These are phyloP conservation scores for Neomonachus schauinslandi DNA, from an alignment of 2,113 vertebrate species.

Conservation along the genomic window DNA sequence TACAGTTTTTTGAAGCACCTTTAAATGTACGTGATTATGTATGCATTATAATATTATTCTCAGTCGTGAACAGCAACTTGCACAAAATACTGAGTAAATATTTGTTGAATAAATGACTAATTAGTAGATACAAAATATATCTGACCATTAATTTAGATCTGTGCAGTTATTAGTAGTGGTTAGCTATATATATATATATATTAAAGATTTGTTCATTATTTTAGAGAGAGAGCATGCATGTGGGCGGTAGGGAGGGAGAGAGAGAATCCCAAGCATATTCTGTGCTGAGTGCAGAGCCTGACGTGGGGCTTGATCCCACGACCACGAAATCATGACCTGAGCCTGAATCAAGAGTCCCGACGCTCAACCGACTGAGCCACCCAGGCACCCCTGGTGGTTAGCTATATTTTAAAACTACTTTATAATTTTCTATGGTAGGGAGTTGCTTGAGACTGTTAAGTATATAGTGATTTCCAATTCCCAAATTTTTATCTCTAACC, in stretches of 20 bases:
- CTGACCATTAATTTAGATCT: not conserved
- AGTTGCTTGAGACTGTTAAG: not conserved
- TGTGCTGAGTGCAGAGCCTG: not conserved
- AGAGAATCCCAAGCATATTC: not conserved
- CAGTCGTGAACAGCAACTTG: not conserved
- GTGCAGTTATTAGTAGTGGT: not conserved
- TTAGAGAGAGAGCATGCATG: not conserved
- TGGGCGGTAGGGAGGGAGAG: not conserved
- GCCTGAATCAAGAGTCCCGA: not conserved
- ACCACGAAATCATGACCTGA: not conserved
- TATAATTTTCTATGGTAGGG: not conserved
- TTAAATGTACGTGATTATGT: not conserved
- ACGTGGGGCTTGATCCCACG: not conserved
- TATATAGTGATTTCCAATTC: not conserved
- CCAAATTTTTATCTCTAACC: not conserved
- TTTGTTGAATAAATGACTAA: slow-evolving; percentile 1
- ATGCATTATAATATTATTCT: not conserved
- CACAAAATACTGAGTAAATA: not conserved
- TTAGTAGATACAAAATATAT: not conserved
- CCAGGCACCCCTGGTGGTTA: not conserved
- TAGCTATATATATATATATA: not conserved
- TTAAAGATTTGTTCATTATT: not conserved
- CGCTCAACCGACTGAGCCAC: not conserved
- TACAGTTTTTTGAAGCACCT: not conserved
- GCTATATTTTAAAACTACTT: not conserved